Evolutionary conservation across 2,797 vertebrate species (phyloP).

Genomic region (Jordanella pulchra): DNA sequence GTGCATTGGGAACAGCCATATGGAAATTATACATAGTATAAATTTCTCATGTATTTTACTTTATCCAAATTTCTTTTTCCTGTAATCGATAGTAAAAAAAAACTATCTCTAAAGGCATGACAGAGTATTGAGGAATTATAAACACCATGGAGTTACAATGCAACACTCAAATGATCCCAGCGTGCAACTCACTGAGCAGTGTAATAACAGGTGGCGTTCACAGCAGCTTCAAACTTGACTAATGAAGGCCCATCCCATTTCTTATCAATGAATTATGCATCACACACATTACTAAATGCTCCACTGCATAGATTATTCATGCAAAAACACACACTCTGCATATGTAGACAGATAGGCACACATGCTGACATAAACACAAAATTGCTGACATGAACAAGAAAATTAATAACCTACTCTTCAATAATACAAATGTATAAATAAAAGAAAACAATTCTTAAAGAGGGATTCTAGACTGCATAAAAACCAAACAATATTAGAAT

Average conservation of each 20-base stretch:
- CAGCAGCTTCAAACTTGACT: constrained; percentile 50
- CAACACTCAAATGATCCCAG: background rate
- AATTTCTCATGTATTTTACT: background rate
- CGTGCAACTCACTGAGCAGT: constrained; percentile 59
- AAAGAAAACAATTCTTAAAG: background rate
- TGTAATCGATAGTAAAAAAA: background rate
- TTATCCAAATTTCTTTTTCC: background rate
- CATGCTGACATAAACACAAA: constrained; percentile 35
- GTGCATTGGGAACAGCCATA: background rate
- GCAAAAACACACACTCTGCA: constrained; percentile 37
- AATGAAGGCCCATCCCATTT: constrained; percentile 67
- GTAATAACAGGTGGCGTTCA: constrained; percentile 60
- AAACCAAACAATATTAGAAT: background rate
- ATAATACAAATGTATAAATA: background rate
- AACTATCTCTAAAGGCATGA: background rate
- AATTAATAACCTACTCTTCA: background rate
- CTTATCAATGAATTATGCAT: constrained; percentile 70
- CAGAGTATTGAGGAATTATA: background rate
- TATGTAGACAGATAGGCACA: constrained; percentile 19
- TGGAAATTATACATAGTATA: background rate
- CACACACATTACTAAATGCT: constrained; percentile 53
- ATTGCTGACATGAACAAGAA: constrained; percentile 26
- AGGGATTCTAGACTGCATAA: background rate
- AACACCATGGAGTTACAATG: background rate
- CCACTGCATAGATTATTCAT: constrained; percentile 62